Evolutionary conservation across 2,888 invertebrate genomes (phyloP).

Genomic region (Cheilosia soror): DNA sequence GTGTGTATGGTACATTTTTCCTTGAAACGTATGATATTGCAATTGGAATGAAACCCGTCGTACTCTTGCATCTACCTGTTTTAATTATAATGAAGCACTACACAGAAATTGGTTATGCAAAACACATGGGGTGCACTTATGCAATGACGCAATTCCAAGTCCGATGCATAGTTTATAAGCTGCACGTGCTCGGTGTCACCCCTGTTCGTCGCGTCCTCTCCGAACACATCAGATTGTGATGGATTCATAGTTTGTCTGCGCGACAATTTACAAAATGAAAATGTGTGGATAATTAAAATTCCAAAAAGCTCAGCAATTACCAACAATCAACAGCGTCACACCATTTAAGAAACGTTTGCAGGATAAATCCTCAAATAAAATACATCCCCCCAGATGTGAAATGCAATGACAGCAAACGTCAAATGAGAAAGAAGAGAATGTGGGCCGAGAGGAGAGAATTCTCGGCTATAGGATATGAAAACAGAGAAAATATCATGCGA

Average conservation of each 20-base stretch:
- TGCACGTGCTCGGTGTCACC: not conserved
- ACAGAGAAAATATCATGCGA: slow-evolving; percentile 67
- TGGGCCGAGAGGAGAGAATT: not conserved
- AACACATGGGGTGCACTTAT: not conserved
- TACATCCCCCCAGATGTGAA: slow-evolving; percentile 60
- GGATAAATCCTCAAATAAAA: slow-evolving; percentile 40
- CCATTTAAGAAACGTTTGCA: slow-evolving; percentile 47
- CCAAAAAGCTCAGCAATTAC: slow-evolving; percentile 59
- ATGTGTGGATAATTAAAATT: slow-evolving; percentile 55
- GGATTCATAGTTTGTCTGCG: slow-evolving; percentile 3
- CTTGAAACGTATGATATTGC: not conserved
- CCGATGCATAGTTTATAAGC: slow-evolving; percentile 7
- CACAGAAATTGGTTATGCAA: not conserved
- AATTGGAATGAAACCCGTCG: not conserved
- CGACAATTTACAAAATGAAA: slow-evolving; percentile 27
- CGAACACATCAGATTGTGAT: not conserved
- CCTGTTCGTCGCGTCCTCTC: not conserved
- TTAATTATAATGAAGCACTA: not conserved
- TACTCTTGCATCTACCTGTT: not conserved
- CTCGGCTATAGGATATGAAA: slow-evolving; percentile 56
- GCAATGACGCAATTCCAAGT: slow-evolving; percentile 27
- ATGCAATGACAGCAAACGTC: slow-evolving; percentile 63
- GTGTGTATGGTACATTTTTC: too few species aligned
- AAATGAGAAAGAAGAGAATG: slow-evolving; percentile 42
- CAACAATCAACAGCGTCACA: slow-evolving; percentile 48